These are phyloP conservation scores for Lasioglossum albipes DNA, from an alignment of 1,140 invertebrate species.

Conservation along the genomic window DNA sequence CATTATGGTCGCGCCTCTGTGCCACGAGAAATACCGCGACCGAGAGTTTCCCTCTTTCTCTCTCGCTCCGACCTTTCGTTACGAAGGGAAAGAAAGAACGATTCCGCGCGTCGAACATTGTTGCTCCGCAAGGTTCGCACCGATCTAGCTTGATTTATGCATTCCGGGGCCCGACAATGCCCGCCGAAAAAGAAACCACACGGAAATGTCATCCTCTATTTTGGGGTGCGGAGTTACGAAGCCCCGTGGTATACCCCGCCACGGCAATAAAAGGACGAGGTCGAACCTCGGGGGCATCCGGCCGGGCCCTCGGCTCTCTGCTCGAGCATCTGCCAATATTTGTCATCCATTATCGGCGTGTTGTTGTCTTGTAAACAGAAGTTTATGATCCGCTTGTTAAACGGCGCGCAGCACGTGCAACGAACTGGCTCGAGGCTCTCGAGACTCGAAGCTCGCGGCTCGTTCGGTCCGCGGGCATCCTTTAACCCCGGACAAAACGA, in stretches of 20 bases:
- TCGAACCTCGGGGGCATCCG: constrained; percentile 8
- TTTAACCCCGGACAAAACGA: constrained; percentile 19
- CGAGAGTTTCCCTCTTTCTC: too few relatives aligned
- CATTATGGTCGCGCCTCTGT: constrained; percentile 78
- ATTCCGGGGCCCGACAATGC: constrained; percentile 67
- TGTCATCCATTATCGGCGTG: constrained; percentile 78
- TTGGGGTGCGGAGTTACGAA: constrained; percentile 56
- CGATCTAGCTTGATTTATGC: constrained; percentile 77
- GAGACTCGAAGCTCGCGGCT: background rate
- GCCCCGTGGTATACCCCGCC: background rate
- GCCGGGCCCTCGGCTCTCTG: constrained; percentile 13
- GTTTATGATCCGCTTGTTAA: constrained; percentile 73
- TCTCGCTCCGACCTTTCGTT: too few relatives aligned
- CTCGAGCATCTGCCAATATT: constrained; percentile 80
- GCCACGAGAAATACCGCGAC: constrained; percentile 46
- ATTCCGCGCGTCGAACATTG: constrained; percentile 65
- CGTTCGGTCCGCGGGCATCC: constrained; percentile 18
- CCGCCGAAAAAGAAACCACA: constrained; percentile 71
- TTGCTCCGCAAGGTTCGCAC: constrained; percentile 66
- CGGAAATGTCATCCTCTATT: constrained; percentile 70
- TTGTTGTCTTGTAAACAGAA: constrained; percentile 71
- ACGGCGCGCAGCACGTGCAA: constrained; percentile 35
- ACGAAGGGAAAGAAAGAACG: background rate
- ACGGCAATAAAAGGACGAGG: constrained; percentile 52
- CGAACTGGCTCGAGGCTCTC: constrained; percentile 9